Percentiles rank a stretch among this genome's conserved stretches.
Conservation (phyloP, 1,140 invertebrate genomes). For the Neodiprion pinetum region DNA sequence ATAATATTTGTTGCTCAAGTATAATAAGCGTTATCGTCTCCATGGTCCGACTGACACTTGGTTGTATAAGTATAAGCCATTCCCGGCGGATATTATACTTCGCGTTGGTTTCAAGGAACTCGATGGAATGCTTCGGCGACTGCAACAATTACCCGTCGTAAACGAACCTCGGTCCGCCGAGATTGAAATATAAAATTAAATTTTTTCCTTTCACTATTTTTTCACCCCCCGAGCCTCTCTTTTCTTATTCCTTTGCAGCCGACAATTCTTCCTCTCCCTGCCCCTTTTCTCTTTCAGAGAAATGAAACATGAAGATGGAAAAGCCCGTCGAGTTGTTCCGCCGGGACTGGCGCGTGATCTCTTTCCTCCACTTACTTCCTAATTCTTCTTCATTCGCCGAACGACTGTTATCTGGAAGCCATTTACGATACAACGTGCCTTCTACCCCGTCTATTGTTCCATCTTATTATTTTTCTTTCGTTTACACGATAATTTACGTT, state of each 20-base stretch:
- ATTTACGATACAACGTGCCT: neutral
- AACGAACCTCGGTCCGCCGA: constrained; percentile 37
- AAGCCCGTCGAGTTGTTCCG: neutral
- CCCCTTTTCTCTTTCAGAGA: neutral
- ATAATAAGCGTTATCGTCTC: neutral
- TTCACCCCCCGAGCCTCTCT: neutral
- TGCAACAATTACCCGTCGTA: constrained; percentile 54
- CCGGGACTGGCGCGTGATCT: constrained; percentile 12
- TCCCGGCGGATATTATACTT: constrained; percentile 37
- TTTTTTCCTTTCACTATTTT: constrained; percentile 25
- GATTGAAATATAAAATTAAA: constrained; percentile 53
- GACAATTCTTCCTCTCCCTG: neutral
- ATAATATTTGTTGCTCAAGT: neutral
- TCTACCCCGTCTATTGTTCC: neutral
- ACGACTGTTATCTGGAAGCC: constrained; percentile 9
- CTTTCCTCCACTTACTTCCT: neutral
- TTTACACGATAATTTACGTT: no score
- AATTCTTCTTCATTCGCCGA: constrained; percentile 10
- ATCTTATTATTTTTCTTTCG: constrained; percentile 12
- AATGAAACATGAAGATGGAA: neutral
- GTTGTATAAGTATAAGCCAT: neutral
- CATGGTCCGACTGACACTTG: neutral
- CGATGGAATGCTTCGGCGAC: constrained; percentile 43
- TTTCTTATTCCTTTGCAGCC: neutral
- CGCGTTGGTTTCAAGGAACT: constrained; percentile 41